phyloP scores from a whole-genome alignment of 2,888 invertebrate species.

The Alsophila aescularia region DNA sequence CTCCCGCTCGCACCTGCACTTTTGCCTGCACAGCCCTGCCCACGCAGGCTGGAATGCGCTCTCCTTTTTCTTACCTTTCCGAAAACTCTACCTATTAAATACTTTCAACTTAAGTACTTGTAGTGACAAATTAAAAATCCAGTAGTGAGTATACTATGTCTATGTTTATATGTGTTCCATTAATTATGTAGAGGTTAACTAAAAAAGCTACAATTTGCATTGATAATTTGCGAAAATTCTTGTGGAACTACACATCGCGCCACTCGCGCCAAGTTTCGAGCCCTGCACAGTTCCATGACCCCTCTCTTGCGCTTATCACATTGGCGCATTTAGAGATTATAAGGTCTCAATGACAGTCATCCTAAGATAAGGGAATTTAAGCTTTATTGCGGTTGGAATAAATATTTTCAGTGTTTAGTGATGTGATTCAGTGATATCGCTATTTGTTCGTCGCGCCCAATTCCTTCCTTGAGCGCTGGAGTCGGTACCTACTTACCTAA shows the following conservation, averaged over 20 bases:
- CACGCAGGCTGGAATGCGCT: constrained; percentile 52
- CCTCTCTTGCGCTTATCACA: constrained; percentile 76
- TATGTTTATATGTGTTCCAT: too few species aligned
- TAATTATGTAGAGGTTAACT: too few species aligned
- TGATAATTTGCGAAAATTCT: constrained; percentile 24
- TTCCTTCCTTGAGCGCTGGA: constrained; percentile 39
- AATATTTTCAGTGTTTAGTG: constrained; percentile 33
- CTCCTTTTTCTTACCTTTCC: constrained; percentile 9
- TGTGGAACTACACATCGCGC: constrained; percentile 34
- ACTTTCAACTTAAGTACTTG: too few species aligned
- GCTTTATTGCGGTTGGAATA: constrained; percentile 35
- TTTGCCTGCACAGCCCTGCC: too few species aligned
- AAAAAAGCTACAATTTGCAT: too few species aligned
- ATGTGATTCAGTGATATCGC: constrained; percentile 56
- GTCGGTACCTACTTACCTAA: not conserved
- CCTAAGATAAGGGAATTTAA: constrained; percentile 32
- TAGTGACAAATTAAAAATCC: too few species aligned
- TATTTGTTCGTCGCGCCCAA: constrained; percentile 55
- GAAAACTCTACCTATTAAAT: not conserved
- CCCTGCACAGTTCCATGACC: constrained; percentile 77
- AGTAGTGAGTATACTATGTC: too few species aligned
- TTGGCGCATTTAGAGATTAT: constrained; percentile 45
- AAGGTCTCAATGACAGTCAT: constrained; percentile 50
- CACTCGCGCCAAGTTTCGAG: constrained; percentile 49
- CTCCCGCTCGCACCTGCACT: constrained; percentile 4